Evolutionary conservation across 1,140 invertebrate species (phyloP).

Genomic region (Trichogramma pretiosum): DNA sequence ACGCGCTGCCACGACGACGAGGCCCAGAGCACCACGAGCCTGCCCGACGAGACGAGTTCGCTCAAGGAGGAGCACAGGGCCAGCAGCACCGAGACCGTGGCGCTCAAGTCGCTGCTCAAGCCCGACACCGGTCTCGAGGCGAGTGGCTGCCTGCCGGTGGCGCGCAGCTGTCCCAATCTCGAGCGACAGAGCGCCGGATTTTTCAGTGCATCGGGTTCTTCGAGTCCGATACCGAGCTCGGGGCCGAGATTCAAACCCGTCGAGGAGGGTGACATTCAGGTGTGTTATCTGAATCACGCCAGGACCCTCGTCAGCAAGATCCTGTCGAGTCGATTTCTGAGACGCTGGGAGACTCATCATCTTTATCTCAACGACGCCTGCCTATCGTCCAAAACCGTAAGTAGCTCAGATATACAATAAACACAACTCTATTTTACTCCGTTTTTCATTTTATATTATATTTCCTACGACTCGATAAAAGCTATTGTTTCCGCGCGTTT

Average conservation of each 20-base stretch:
- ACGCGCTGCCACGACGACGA: slow-evolving; percentile 13
- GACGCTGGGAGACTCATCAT: slow-evolving; percentile 73
- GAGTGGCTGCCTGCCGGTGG: slow-evolving; percentile 44
- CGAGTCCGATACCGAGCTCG: slow-evolving; percentile 43
- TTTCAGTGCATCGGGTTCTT: slow-evolving; percentile 33
- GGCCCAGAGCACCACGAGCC: not conserved
- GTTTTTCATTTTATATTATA: too few relatives aligned
- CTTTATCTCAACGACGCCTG: slow-evolving; percentile 61
- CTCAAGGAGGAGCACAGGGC: slow-evolving; percentile 28
- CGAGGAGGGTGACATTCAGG: slow-evolving; percentile 64
- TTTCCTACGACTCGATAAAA: too few relatives aligned
- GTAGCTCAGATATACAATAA: too few relatives aligned
- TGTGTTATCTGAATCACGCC: slow-evolving; percentile 72
- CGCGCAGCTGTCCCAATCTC: slow-evolving; percentile 42
- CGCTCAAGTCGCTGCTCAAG: slow-evolving; percentile 35
- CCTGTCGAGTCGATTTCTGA: slow-evolving; percentile 67
- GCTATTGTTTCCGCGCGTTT: too few relatives aligned
- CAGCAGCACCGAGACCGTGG: slow-evolving; percentile 30
- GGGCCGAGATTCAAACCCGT: slow-evolving; percentile 65
- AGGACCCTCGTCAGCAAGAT: slow-evolving; percentile 75
- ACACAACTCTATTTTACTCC: too few relatives aligned
- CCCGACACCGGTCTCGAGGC: slow-evolving; percentile 33
- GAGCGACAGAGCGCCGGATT: slow-evolving; percentile 37
- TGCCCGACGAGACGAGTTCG: slow-evolving; percentile 23
- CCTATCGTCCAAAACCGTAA: slow-evolving; percentile 69